Evolutionary conservation across 2,888 invertebrate species (phyloP).

Genomic region (Euzetes globulus): DNA sequence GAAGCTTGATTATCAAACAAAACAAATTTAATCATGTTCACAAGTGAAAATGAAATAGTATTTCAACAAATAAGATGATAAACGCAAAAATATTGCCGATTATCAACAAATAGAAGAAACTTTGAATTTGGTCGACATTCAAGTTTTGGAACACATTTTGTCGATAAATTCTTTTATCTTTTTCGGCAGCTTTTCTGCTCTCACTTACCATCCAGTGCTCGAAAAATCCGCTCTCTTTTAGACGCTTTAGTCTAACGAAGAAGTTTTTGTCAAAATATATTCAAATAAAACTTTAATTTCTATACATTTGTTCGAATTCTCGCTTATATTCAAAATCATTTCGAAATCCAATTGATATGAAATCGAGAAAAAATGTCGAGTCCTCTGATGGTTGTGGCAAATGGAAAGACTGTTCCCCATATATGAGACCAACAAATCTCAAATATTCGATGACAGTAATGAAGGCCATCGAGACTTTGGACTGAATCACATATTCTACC

Average conservation of each 20-base stretch:
- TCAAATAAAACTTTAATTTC: background rate
- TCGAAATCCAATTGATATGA: background rate
- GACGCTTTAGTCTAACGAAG: too few species aligned
- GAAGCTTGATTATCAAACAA: too few species aligned
- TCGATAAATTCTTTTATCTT: background rate
- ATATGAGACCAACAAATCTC: background rate
- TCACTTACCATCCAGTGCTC: constrained; percentile 12
- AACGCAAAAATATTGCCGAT: constrained; percentile 5
- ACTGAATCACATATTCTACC: background rate
- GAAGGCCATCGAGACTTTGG: constrained; percentile 3
- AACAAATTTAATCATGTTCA: too few species aligned
- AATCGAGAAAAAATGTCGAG: constrained; percentile 21
- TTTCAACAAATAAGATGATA: background rate
- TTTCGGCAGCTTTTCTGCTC: background rate
- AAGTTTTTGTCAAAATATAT: background rate
- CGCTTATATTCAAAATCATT: background rate
- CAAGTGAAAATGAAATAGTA: background rate
- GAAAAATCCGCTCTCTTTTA: constrained; percentile 22
- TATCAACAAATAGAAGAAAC: constrained; percentile 20
- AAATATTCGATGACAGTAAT: background rate
- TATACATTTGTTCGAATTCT: constrained; percentile 21
- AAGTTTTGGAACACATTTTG: constrained; percentile 3
- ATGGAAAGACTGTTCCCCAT: constrained; percentile 36
- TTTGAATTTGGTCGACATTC: constrained; percentile 11
- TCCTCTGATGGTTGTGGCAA: constrained; percentile 20